These are phyloP conservation scores for Micropoecilia bifurca DNA, from an alignment of 2,797 vertebrate species.

Conservation along the genomic window DNA sequence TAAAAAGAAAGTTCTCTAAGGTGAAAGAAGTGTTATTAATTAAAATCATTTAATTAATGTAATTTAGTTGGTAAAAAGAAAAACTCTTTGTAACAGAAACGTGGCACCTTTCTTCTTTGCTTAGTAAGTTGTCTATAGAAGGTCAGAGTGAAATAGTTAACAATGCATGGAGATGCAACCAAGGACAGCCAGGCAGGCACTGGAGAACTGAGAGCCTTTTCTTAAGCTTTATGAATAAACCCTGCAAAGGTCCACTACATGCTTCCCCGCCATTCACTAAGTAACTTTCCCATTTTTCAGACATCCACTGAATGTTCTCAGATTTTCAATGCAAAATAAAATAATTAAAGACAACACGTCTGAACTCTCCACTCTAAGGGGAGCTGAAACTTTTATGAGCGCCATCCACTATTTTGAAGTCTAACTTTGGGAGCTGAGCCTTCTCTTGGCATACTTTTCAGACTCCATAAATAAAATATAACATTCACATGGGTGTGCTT, in stretches of 20 bases:
- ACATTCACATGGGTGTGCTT: constrained; percentile 73
- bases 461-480: constrained; percentile 75
- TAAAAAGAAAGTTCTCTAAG: too few relatives aligned
- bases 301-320: constrained; percentile 45
- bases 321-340: constrained; percentile 65
- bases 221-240: constrained; percentile 44
- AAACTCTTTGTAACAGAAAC: neutral
- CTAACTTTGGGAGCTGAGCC: constrained; percentile 57
- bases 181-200: constrained; percentile 19
- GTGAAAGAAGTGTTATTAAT: neutral
- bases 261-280: constrained; percentile 32
- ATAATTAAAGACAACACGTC: constrained; percentile 68
- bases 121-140: neutral
- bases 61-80: neutral
- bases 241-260: constrained; percentile 18
- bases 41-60: neutral
- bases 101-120: constrained; percentile 3
- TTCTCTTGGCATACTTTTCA: constrained; percentile 76
- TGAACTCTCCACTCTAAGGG: constrained; percentile 63
- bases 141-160: constrained; percentile 21
- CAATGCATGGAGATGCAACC: constrained; percentile 20
- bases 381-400: constrained; percentile 77
- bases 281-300: constrained; percentile 37
- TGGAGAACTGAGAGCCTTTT: constrained; percentile 14
- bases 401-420: constrained; percentile 65